Evolutionary conservation across 2,797 vertebrate genomes (phyloP), one percentile per base, ranked within the genome.

Genomic region (Acrossocheilus fasciatus): DNA sequence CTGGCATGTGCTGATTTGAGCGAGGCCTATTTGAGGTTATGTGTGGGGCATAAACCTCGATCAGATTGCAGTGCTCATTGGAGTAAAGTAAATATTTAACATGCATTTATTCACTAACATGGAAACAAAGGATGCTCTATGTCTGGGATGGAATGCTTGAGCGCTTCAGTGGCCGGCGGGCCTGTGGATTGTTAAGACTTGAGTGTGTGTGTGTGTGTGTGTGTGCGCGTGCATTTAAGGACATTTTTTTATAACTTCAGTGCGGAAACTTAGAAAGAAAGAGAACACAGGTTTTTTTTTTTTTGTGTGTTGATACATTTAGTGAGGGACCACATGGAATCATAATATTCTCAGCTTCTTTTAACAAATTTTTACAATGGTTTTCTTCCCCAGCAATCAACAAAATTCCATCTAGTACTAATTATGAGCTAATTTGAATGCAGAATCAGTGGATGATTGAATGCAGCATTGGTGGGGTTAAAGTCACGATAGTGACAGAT

Each of bases 51-150:
- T 88, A 83, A 86, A 91, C 82, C 86, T 90, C 66, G 43, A 69
- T 89, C 86, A 52, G 82, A 90, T 84, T 54, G 52, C 86, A 82
- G n/a, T 66, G 77, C 74, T 82, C 83, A 36, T 81, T 79, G 85
- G 36, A 87, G 88, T 82, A 90, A 86, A 91, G 88, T 91, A 91
- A 92, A 93, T 89, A 89, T 89, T 91, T 83, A 88, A 86, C 89
- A 87, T 91, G 79, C 89, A 89, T 94, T 93, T 93, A 93, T 89
- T 90, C 78, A 82, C 75, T 73, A 87, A 93, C 91, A 92, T 89
- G 89, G 82, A 90, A 93, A 94, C 93, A 95, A 94, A 94, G 93
- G 89, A 66, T 34, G 81, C 89, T 91, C 92, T 93, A 90, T 94
- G 90, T 90, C 86, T 66, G 39, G 68, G 78, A 57, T 66, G 59